Evolutionary conservation across 2,888 invertebrate genomes (phyloP), one percentile per base, ranked within the genome.

Genomic region (Neria commutata): DNA sequence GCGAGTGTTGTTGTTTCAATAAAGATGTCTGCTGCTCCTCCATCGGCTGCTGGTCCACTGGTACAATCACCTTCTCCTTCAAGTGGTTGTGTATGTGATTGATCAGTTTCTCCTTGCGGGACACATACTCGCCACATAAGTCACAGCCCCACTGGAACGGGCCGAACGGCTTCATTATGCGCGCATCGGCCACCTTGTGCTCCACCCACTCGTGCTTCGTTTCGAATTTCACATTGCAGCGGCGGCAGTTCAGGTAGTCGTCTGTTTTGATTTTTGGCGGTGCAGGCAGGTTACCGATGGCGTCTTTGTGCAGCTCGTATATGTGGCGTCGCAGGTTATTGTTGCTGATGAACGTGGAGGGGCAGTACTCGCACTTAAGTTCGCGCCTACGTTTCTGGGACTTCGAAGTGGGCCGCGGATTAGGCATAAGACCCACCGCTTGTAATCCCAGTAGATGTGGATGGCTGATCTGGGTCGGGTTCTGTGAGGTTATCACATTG

Each of bases 131-230:
- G 29, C 81, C 80, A 56, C 82, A 82, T 47, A 82, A 70, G 55
- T 82, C 82, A 63, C 82, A 82, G 56, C 79, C 80, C 82, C 82
- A 82, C 57, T 82, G 82, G 67, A 79, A 81, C 59, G 81, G 78
- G 24, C 79, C 77, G 46, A 76, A 78, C 4, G 79, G 77, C 60
- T 77, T 80, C 61, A 76, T 77, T 10, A 75, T 70, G 26, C 78
- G 74, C 0, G 81, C 81, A 64, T 82, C 81, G 2, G 69, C 70
- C 24, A 81, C 72, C 64, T 82, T 82, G 47, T 82, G 82, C 17
- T 81, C 79, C 37, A 82, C 78, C 82, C 82, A 82, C 54, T 77
- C 76, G 24, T 71, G 69, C 52, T 79, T 76, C 0, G 77, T 75
- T 11, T 74, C 74, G 61, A 82, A 82, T 48, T 74, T 71, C 1